Conservation (phyloP, 1,140 invertebrate genomes). For the Drosophila lowei region DNA sequence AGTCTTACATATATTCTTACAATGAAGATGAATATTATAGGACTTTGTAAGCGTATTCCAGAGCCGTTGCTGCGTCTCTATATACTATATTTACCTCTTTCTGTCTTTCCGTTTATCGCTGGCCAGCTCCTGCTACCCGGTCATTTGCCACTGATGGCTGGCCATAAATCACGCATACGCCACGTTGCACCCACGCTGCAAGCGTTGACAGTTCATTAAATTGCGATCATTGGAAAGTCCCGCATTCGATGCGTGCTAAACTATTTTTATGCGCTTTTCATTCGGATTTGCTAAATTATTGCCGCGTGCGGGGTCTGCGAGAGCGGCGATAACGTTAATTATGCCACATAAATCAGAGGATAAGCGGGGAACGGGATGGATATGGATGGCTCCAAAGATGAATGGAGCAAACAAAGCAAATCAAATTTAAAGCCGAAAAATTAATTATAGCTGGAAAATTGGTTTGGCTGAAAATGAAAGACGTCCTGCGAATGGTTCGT, state of each 20-base stretch:
- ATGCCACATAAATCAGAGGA: slow-evolving; percentile 62
- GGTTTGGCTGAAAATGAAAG: slow-evolving; percentile 7
- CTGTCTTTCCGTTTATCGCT: neutral
- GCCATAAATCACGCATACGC: slow-evolving; percentile 75
- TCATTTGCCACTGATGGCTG: slow-evolving; percentile 26
- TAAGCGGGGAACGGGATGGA: neutral
- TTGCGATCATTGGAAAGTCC: slow-evolving; percentile 55
- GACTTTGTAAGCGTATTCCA: too few relatives aligned
- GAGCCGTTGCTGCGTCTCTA: too few relatives aligned
- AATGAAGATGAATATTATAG: too few relatives aligned
- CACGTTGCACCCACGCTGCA: slow-evolving; percentile 39
- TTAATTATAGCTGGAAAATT: slow-evolving; percentile 8
- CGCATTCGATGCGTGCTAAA: slow-evolving; percentile 36
- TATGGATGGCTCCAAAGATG: neutral
- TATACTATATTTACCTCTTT: neutral
- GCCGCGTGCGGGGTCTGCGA: slow-evolving; percentile 42
- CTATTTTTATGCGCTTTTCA: slow-evolving; percentile 38
- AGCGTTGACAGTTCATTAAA: slow-evolving; percentile 74
- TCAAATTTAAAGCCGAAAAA: slow-evolving; percentile 6
- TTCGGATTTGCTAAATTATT: slow-evolving; percentile 62
- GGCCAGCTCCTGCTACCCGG: slow-evolving; percentile 5
- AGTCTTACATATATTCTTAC: too few relatives aligned
- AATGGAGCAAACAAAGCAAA: neutral
- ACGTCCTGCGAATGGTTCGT: neutral
- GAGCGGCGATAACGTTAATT: slow-evolving; percentile 64